Percentiles rank a stretch among this genome's conserved stretches.
Conservation (phyloP, 2,797 vertebrate species). For the Myotis planiceps region DNA sequence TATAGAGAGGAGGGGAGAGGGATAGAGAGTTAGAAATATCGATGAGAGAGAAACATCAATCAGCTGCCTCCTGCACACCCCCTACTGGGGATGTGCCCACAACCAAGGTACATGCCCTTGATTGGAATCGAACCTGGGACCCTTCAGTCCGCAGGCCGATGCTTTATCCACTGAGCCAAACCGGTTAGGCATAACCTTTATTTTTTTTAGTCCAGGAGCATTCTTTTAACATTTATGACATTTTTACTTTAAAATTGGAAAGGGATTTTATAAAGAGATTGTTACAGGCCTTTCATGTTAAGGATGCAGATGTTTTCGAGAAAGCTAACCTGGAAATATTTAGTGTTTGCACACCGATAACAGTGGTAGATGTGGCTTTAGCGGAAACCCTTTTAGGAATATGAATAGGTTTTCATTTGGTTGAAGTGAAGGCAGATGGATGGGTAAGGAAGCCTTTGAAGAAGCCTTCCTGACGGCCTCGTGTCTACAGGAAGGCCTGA, state of each 20-base stretch:
- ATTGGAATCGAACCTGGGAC: no score
- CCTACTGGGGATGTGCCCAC: no score
- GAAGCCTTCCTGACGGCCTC: neutral
- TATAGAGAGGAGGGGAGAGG: no score
- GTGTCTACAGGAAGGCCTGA: neutral
- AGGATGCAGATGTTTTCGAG: neutral
- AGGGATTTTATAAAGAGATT: neutral
- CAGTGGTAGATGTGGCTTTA: neutral
- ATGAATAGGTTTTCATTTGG: neutral
- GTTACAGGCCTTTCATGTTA: neutral
- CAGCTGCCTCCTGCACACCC: no score
- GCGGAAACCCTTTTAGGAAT: neutral
- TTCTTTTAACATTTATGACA: neutral
- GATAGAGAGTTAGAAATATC: no score
- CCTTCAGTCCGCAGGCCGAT: no score
- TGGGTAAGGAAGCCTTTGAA: neutral
- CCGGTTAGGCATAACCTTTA: no score
- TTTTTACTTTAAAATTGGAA: slow-evolving; percentile 17
- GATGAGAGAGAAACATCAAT: no score
- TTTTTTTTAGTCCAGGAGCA: neutral
- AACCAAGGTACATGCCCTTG: no score
- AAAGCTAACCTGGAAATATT: neutral
- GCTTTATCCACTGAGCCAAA: no score
- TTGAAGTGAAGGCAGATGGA: neutral
- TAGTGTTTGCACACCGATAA: neutral